Base-by-base conservation (phyloP, 2,113 vertebrate genomes). In the Uria aalge region DNA sequence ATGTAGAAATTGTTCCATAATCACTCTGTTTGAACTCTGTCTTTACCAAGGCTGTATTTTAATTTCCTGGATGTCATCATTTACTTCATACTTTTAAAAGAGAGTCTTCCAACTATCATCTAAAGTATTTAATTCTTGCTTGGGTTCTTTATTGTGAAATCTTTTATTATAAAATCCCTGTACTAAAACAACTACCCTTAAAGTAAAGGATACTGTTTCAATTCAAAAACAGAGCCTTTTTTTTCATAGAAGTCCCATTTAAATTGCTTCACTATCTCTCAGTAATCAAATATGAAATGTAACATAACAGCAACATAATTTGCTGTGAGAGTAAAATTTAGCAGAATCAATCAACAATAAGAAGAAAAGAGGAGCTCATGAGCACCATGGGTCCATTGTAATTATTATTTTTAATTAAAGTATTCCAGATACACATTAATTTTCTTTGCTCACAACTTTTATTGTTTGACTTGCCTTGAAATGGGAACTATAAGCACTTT, bases 321-420 rank as follows among this genome's bases (percentile, higher is more conserved):
- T 77, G 80, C 32, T 88, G 75, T 63, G 50, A 97, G 79, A 71
- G 62, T 85, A 96, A 93, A 92, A 96, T 60, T 84, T 88, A 84
- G 86, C 29, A 90, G 80, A 97, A 92, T 71, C 79, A 95, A 97
- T 27, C 76, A 88, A 90, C 73, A 90, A 73, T 48, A 91, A 88
- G 63, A 96, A 90, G 92, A 92, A 95, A 93, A 80, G 17, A 94
- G 52, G 67, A 92, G 75, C 15, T 92, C n/a, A 10, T 41, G 43
- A 96, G 80, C 48, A 12, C 85, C 75, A 76, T 21, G 67, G 72
- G 90, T 74, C 86, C 62, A 81, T 83, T 90, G 73, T 82, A 91
- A 95, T 96, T 91, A 93, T 87, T 90, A 77, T 63, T 94, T 91
- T 97, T 88, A 97, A 97, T 97, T 96, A 89, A 95, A 83, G 72